Evolutionary conservation across 2,797 vertebrate genomes (phyloP).

Genomic region (Champsocephalus gunnari): DNA sequence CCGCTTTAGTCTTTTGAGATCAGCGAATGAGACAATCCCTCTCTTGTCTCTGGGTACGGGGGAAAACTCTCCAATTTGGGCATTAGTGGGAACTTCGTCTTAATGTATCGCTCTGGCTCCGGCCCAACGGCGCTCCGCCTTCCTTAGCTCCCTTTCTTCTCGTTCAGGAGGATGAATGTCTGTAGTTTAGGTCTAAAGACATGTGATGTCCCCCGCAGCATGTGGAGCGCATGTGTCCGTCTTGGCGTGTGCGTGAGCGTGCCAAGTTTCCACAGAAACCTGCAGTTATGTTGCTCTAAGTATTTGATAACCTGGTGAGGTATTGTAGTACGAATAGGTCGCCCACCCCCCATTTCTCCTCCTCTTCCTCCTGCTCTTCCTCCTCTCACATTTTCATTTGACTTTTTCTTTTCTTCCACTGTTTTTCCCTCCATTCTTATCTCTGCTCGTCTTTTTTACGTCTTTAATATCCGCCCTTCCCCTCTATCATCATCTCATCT

Average conservation of each 20-base stretch:
- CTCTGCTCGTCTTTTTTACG: not conserved
- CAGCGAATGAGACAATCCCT: constrained; percentile 17
- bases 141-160: constrained; percentile 51
- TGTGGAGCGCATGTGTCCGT: constrained; percentile 54
- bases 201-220: constrained; percentile 63
- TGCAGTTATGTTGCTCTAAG: constrained; percentile 50
- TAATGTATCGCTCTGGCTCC: constrained; percentile 57
- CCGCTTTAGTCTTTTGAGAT: constrained; percentile 1
- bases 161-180: constrained; percentile 43
- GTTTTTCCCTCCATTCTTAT: constrained; percentile 32
- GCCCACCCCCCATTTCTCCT: constrained; percentile 35
- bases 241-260: constrained; percentile 12
- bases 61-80: constrained; percentile 38
- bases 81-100: constrained; percentile 49
- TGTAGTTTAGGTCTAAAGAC: constrained; percentile 45
- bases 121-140: constrained; percentile 47
- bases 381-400: constrained; percentile 45
- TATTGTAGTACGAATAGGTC: constrained; percentile 68
- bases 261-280: constrained; percentile 74
- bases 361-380: constrained; percentile 21
- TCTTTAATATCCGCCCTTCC: constrained; percentile 58
- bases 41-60: constrained; percentile 37
- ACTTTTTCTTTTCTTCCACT: not conserved
- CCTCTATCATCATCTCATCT: constrained; percentile 68
- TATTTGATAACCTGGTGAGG: constrained; percentile 71